These are phyloP conservation scores for Orussus abietinus DNA, from an alignment of 1,140 invertebrate species.

Conservation along the genomic window DNA sequence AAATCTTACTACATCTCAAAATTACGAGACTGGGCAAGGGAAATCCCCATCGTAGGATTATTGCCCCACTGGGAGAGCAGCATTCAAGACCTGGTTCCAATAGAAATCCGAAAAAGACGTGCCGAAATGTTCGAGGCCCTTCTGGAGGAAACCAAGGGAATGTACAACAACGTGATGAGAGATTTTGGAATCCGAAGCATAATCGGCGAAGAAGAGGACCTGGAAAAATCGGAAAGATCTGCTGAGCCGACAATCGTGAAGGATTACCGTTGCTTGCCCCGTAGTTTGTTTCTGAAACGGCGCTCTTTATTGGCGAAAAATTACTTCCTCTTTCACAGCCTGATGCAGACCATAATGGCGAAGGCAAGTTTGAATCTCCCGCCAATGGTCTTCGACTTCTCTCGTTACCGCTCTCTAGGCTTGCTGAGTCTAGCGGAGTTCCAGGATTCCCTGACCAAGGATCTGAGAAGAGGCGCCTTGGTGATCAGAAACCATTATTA, in stretches of 20 bases:
- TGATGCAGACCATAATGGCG: slow-evolving; percentile 34
- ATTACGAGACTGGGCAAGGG: slow-evolving; percentile 21
- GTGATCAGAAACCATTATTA: slow-evolving; percentile 38
- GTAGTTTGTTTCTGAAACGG: slow-evolving; percentile 21
- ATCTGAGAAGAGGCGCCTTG: slow-evolving; percentile 25
- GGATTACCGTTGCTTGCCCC: too few species aligned
- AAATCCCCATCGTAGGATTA: slow-evolving; percentile 22
- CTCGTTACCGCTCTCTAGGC: slow-evolving; percentile 13
- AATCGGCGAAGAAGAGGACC: too few species aligned
- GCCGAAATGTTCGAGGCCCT: slow-evolving; percentile 20
- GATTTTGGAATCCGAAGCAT: slow-evolving; percentile 18
- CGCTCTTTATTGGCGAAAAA: slow-evolving; percentile 24
- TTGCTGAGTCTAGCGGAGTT: slow-evolving; percentile 19
- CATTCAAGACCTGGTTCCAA: slow-evolving; percentile 33
- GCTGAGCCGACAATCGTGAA: too few species aligned
- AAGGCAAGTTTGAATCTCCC: slow-evolving; percentile 30
- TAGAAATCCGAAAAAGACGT: slow-evolving; percentile 23
- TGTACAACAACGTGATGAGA: slow-evolving; percentile 36
- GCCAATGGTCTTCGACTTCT: slow-evolving; percentile 25
- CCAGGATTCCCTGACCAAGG: slow-evolving; percentile 21
- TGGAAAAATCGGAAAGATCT: too few species aligned
- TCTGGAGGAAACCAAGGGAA: slow-evolving; percentile 33
- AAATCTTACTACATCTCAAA: slow-evolving; percentile 22
- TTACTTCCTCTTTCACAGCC: slow-evolving; percentile 40
- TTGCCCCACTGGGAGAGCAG: slow-evolving; percentile 31